Evolutionary conservation across 2,113 vertebrate genomes (phyloP), one percentile per base, ranked within the genome.

Genomic region (Turnix velox): DNA sequence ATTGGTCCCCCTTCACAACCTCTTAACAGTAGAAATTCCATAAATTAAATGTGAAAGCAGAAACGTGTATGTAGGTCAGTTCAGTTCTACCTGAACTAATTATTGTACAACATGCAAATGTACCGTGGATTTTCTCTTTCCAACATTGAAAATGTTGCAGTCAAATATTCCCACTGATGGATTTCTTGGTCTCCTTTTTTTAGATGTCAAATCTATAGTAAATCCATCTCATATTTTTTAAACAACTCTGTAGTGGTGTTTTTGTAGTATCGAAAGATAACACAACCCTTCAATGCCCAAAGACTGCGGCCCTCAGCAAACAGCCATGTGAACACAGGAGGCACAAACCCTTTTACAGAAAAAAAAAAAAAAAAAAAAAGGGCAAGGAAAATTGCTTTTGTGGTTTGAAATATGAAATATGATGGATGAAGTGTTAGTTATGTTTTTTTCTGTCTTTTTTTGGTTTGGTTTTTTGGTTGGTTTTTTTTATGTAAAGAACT

Each of bases 251-350:
- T 96, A 95, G 96, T 96, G 89, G 84, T 96, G 94, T 94, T 98
- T 95, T 94, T 97, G 97, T 95, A 85, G 93, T 98, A 96, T 98
- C 98, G 96, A 95, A 98, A 95, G 92, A 98, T 98, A 97, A 98
- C 98, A 98, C 97, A 98, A 98, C 97, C 98, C 99, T 99, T 99
- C 99, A 99, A 99, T 98, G 99, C 98, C 97, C 98, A 97, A 98
- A 98, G 98, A 98, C 99, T 99, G 99, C 99, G 98, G 98, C 98
- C 99, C 98, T 98, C 88, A 97, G 98, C 98, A 99, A 98, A 99
- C 98, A 98, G 98, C 98, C 98, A 98, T 96, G 97, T 84, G 98
- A 99, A 98, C 98, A 98, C 97, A 66, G 39, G 86, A 94, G 93
- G 97, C 97, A 97, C 96, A 95, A 96, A 63, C 97, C 97, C 97